phyloP scores from a whole-genome alignment of 2,888 invertebrate species.

The Litoditis marina region DNA sequence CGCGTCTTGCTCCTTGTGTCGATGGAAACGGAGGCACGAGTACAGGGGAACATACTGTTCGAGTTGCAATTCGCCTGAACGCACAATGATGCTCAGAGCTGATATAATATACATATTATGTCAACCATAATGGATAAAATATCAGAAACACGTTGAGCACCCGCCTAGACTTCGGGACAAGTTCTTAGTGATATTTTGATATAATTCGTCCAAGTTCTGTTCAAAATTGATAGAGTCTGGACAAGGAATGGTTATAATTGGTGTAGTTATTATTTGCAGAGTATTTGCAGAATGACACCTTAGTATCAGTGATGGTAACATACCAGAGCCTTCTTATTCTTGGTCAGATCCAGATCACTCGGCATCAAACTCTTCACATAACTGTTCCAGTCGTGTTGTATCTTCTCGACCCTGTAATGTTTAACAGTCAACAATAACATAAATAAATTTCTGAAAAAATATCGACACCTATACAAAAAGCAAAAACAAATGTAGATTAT shows the following conservation, averaged over 20 bases:
- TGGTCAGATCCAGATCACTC: conserved; percentile 36
- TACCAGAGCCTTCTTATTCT: conserved; percentile 18
- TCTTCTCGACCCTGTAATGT: conserved; percentile 30
- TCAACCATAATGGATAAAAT: no score
- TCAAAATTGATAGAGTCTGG: no score
- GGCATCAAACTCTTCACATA: conserved; percentile 41
- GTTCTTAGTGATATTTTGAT: no score
- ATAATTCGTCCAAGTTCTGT: no score
- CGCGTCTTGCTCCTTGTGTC: conserved; percentile 15
- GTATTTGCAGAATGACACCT: not conserved
- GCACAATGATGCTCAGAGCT: not conserved
- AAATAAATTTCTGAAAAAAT: no score
- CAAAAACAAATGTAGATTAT: not conserved
- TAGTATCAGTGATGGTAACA: not conserved
- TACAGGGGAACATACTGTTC: conserved; percentile 10
- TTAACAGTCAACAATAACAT: no score
- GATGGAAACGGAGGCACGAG: conserved; percentile 14
- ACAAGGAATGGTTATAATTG: no score
- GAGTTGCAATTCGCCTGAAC: not conserved
- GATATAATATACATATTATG: no score
- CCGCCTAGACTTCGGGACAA: no score
- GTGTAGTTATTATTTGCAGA: no score
- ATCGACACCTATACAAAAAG: no score
- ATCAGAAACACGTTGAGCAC: no score
- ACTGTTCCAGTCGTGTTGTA: conserved; percentile 50